phyloP scores from a whole-genome alignment of 2,113 vertebrate species.

The Deroptyus accipitrinus region DNA sequence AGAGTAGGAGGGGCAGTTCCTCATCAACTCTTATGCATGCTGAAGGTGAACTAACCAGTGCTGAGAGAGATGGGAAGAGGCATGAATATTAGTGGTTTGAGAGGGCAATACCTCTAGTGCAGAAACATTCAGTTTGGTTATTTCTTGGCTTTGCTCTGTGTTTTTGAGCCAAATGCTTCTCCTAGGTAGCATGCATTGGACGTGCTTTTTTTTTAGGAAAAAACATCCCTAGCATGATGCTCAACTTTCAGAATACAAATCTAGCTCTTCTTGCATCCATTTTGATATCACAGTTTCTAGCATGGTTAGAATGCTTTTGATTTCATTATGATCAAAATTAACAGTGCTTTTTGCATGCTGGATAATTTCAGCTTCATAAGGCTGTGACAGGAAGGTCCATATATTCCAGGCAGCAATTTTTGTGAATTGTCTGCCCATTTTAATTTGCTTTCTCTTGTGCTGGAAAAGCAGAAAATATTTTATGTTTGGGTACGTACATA shows the following conservation, averaged over 20 bases:
- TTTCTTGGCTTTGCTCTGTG: slow-evolving; percentile 70
- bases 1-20: slow-evolving; percentile 85
- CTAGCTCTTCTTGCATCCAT: slow-evolving; percentile 52
- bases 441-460: slow-evolving; percentile 59
- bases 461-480: slow-evolving; percentile 20
- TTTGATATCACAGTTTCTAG: slow-evolving; percentile 37
- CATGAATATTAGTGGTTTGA: slow-evolving; percentile 65
- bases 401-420: slow-evolving; percentile 51
- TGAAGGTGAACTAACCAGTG: slow-evolving; percentile 76
- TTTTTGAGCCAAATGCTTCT: slow-evolving; percentile 69
- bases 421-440: slow-evolving; percentile 41
- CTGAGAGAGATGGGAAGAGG: slow-evolving; percentile 72
- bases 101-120: slow-evolving; percentile 28
- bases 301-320: slow-evolving; percentile 72
- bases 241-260: slow-evolving; percentile 44
- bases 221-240: slow-evolving; percentile 56
- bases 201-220: not conserved
- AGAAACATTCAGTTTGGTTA: slow-evolving; percentile 34
- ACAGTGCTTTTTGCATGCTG: slow-evolving; percentile 75
- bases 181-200: slow-evolving; percentile 48
- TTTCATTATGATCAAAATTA: slow-evolving; percentile 61
- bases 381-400: slow-evolving; percentile 1
- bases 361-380: slow-evolving; percentile 57
- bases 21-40: slow-evolving; percentile 82
- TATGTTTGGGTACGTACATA: not conserved